Percentiles rank a stretch among this genome's conserved stretches.
Evolutionary conservation across 2,113 vertebrate species (phyloP).

Genomic region (Rhinichthys klamathensis): DNA sequence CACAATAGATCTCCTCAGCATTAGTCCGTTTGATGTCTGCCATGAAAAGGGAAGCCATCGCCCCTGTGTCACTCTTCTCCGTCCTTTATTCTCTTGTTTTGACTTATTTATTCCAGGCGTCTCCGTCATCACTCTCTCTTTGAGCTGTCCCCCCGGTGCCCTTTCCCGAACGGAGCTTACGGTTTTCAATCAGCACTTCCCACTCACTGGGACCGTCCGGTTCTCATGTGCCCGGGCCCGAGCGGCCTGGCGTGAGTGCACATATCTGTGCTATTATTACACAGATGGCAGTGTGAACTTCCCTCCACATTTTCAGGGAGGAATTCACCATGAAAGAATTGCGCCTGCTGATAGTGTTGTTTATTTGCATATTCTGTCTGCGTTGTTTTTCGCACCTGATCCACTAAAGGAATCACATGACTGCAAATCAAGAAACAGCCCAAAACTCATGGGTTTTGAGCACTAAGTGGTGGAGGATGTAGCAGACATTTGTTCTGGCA

Average conservation of each 20-base stretch:
- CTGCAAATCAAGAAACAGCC: neutral
- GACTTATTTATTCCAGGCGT: slow-evolving; percentile 48
- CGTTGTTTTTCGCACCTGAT: neutral
- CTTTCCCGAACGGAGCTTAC: slow-evolving; percentile 46
- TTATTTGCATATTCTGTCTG: neutral
- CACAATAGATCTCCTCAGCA: slow-evolving; percentile 54
- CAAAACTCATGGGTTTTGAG: neutral
- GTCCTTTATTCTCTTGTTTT: slow-evolving; percentile 41
- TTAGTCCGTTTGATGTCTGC: slow-evolving; percentile 55
- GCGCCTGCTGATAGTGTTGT: neutral
- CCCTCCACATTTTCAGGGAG: neutral
- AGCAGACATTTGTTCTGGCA: neutral
- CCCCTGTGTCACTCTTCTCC: slow-evolving; percentile 29
- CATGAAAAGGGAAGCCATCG: slow-evolving; percentile 51
- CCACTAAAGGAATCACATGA: neutral
- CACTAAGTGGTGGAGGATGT: neutral
- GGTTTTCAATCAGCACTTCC: slow-evolving; percentile 47
- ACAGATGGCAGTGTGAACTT: slow-evolving; percentile 2
- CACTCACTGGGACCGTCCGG: slow-evolving; percentile 39
- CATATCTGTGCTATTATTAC: neutral
- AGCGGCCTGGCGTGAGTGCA: neutral
- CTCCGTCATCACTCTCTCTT: slow-evolving; percentile 49
- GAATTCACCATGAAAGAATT: neutral
- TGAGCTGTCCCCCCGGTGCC: slow-evolving; percentile 45
- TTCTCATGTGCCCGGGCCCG: neutral